phyloP scores from a whole-genome alignment of 2,113 vertebrate genomes.

The Phrynosoma platyrhinos region DNA sequence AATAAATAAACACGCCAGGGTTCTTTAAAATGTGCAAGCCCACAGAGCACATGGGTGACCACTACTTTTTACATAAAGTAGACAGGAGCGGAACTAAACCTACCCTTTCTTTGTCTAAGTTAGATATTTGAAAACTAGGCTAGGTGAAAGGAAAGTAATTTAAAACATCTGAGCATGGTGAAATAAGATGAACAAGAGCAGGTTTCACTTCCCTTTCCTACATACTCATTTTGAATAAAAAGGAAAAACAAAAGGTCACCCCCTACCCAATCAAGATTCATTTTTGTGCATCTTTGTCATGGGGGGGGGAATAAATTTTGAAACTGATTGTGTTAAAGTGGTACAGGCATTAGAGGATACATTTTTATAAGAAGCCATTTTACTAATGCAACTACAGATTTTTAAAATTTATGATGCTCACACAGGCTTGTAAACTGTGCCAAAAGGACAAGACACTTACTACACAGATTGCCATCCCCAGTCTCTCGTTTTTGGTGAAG shows the following conservation, averaged over 20 bases:
- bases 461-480: constrained; percentile 76
- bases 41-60: background rate
- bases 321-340: background rate
- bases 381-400: background rate
- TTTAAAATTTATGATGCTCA: constrained; percentile 2
- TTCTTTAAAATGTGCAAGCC: background rate
- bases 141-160: no score
- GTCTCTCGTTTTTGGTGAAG: constrained; percentile 76
- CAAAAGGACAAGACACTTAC: constrained; percentile 67
- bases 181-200: background rate
- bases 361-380: background rate
- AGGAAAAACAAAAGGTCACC: background rate
- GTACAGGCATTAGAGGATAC: background rate
- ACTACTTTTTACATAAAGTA: background rate
- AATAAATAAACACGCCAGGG: background rate
- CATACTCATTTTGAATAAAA: background rate
- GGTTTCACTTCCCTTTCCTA: background rate
- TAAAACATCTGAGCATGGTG: background rate
- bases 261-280: no score
- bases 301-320: background rate
- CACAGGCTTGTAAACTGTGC: background rate
- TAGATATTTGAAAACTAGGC: background rate
- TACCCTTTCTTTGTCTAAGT: background rate
- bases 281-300: no score
- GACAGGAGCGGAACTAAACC: background rate